phyloP scores from a whole-genome alignment of 2,113 vertebrate genomes.

The Amphiprion ocellaris region DNA sequence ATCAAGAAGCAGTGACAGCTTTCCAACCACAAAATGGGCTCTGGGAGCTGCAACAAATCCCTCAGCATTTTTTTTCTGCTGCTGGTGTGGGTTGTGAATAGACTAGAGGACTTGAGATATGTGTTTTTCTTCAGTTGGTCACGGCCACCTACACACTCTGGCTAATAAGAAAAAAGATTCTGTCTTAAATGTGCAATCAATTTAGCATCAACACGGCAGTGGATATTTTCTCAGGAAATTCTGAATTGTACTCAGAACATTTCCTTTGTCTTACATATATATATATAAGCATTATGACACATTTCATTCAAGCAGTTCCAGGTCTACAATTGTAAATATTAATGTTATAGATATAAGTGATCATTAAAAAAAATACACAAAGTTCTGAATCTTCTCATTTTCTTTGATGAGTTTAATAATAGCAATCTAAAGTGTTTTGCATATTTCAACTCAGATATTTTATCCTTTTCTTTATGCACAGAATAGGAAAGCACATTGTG shows the following conservation, averaged over 20 bases:
- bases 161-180: background rate
- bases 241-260: background rate
- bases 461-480: too few species aligned
- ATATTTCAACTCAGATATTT: too few species aligned
- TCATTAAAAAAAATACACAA: too few species aligned
- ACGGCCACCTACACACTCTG: slow-evolving; percentile 23
- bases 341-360: background rate
- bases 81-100: slow-evolving; percentile 8
- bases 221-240: background rate
- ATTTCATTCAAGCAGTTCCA: background rate
- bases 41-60: slow-evolving; percentile 44
- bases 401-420: too few species aligned
- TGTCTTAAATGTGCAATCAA: slow-evolving; percentile 1
- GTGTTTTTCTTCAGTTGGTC: slow-evolving; percentile 38
- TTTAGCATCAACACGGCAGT: background rate
- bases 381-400: too few species aligned
- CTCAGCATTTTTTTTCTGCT: background rate
- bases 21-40: slow-evolving; percentile 43
- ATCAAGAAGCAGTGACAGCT: slow-evolving; percentile 40
- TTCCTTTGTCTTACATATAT: background rate
- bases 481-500: too few species aligned
- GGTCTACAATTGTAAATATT: background rate
- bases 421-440: too few species aligned
- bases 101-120: slow-evolving; percentile 12
- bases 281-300: background rate